Percentiles rank a stretch among this genome's conserved stretches.
These are phyloP conservation scores for Arctopsyche grandis DNA, from an alignment of 1,140 invertebrate species.

Conservation along the genomic window DNA sequence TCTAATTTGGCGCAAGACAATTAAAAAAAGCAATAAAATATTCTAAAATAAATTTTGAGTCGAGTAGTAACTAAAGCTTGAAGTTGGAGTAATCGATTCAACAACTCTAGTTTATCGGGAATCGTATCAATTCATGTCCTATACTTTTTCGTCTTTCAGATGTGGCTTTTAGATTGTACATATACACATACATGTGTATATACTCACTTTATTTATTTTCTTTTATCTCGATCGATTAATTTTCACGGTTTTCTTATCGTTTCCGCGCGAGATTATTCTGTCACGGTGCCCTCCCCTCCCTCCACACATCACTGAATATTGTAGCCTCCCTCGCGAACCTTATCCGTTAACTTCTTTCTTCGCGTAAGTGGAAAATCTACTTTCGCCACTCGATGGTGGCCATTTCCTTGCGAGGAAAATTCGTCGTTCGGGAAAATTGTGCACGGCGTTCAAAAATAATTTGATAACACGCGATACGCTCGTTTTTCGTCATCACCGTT, in stretches of 20 bases:
- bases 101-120: too few relatives aligned
- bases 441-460: constrained; percentile 14
- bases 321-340: constrained; percentile 1
- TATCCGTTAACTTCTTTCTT: neutral
- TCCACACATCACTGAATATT: neutral
- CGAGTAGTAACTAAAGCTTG: too few relatives aligned
- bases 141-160: too few relatives aligned
- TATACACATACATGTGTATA: too few relatives aligned
- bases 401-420: neutral
- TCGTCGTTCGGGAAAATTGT: constrained; percentile 25
- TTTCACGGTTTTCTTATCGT: constrained; percentile 7
- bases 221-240: neutral
- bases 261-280: neutral
- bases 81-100: too few relatives aligned
- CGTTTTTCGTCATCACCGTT: constrained; percentile 21
- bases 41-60: too few relatives aligned
- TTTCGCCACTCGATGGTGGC: neutral
- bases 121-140: too few relatives aligned
- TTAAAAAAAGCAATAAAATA: too few relatives aligned
- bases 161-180: too few relatives aligned
- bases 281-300: neutral
- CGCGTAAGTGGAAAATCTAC: constrained; percentile 23
- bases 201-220: neutral
- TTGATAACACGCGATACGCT: constrained; percentile 21
- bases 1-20: too few relatives aligned